Percentiles rank a stretch among this genome's conserved stretches.
Conservation (phyloP, 2,888 invertebrate genomes). For the Drepana falcataria region DNA sequence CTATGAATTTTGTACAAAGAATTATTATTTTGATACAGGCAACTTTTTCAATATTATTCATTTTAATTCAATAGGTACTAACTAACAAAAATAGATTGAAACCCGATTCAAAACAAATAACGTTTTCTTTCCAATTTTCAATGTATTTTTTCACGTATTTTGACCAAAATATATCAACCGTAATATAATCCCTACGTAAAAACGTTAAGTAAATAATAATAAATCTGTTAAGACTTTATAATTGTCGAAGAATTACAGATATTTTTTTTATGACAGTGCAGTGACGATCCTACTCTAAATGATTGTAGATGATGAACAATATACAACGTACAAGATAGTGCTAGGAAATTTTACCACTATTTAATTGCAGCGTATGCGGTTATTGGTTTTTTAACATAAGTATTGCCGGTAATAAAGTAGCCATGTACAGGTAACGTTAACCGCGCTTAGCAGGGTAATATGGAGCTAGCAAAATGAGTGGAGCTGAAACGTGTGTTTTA, state of each 20-base stretch:
- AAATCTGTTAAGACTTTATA: too few species aligned
- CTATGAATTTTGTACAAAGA: too few species aligned
- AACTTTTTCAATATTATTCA: slow-evolving; percentile 10
- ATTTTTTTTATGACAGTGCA: slow-evolving; percentile 45
- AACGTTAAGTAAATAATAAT: too few species aligned
- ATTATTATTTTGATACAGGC: too few species aligned
- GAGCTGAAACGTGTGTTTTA: not conserved
- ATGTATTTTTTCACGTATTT: too few species aligned
- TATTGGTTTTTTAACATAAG: slow-evolving; percentile 30
- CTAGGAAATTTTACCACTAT: slow-evolving; percentile 1
- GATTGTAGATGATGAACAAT: slow-evolving; percentile 57
- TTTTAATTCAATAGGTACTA: slow-evolving; percentile 16
- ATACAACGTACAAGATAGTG: slow-evolving; percentile 34
- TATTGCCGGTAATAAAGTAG: slow-evolving; percentile 47
- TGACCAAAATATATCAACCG: too few species aligned
- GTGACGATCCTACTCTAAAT: slow-evolving; percentile 74
- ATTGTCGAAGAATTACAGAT: too few species aligned
- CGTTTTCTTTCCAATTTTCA: too few species aligned
- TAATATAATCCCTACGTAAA: too few species aligned
- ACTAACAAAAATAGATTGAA: too few species aligned
- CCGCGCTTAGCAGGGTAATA: slow-evolving; percentile 29
- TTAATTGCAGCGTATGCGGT: slow-evolving; percentile 52
- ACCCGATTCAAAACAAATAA: slow-evolving; percentile 5
- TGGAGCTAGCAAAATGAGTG: slow-evolving; percentile 1
- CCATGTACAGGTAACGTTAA: slow-evolving; percentile 35